Conservation (phyloP, 2,888 invertebrate species). For the Coelogynopora nodosa region DNA sequence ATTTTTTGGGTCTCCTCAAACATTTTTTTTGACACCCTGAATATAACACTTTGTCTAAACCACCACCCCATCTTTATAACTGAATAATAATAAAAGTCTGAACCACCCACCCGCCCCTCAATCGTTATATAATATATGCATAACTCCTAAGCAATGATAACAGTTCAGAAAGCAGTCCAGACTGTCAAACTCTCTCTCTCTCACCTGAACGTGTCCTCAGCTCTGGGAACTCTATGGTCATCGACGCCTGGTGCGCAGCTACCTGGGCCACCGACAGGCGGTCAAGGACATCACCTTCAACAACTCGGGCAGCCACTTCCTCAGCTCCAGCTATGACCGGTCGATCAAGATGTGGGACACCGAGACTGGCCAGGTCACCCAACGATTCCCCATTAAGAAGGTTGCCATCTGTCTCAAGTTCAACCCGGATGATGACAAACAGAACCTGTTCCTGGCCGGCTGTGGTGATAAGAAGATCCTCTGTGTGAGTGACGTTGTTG, state of each 20-base stretch:
- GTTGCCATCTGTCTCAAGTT: slow-evolving; percentile 97
- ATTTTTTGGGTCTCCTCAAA: too few relatives aligned
- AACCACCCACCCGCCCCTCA: too few relatives aligned
- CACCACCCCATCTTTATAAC: too few relatives aligned
- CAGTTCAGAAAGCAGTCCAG: too few relatives aligned
- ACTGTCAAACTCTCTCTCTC: too few relatives aligned
- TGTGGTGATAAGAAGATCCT: slow-evolving; percentile 99
- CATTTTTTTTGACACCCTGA: too few relatives aligned
- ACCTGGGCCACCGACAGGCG: slow-evolving; percentile 91
- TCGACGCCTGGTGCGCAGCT: slow-evolving; percentile 84
- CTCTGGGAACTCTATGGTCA: slow-evolving; percentile 97
- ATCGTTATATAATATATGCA: too few relatives aligned
- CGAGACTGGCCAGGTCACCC: slow-evolving; percentile 74
- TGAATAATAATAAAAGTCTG: too few relatives aligned
- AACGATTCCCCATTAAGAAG: slow-evolving; percentile 81
- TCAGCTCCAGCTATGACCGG: slow-evolving; percentile 89
- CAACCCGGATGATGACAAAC: slow-evolving; percentile 92
- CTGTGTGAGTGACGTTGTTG: slow-evolving; percentile 70
- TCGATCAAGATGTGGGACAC: slow-evolving; percentile 99
- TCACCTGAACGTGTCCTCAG: slow-evolving; percentile 61
- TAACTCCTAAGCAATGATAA: too few relatives aligned
- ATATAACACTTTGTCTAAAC: too few relatives aligned
- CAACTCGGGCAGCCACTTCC: slow-evolving; percentile 82
- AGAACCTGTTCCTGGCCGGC: slow-evolving; percentile 93
- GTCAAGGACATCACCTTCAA: slow-evolving; percentile 93